Percentiles rank a stretch among this genome's conserved stretches.
Conservation (phyloP, 1,140 invertebrate species). For the Gryon sp. region DNA sequence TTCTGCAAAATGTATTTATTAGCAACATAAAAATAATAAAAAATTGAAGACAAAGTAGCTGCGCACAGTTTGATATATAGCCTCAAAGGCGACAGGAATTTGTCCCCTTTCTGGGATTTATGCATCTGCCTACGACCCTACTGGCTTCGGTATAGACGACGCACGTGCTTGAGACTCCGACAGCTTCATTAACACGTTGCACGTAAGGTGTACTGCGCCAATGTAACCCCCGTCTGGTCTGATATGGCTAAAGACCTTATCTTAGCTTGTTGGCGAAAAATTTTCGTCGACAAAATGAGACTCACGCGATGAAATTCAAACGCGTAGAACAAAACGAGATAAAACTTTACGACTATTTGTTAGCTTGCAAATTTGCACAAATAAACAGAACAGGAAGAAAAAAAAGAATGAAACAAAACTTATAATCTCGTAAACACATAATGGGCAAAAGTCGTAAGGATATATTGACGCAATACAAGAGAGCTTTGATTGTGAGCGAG, state of each 20-base stretch:
- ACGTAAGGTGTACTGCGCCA: slow-evolving; percentile 37
- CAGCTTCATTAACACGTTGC: slow-evolving; percentile 45
- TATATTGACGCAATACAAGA: slow-evolving; percentile 24
- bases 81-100: slow-evolving; percentile 15
- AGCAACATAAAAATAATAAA: too few species aligned
- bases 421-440: slow-evolving; percentile 47
- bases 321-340: slow-evolving; percentile 29
- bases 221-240: slow-evolving; percentile 30
- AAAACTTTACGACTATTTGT: slow-evolving; percentile 38
- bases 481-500: slow-evolving; percentile 35
- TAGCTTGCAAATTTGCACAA: slow-evolving; percentile 36
- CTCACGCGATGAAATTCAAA: slow-evolving; percentile 38
- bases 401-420: slow-evolving; percentile 28
- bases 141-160: slow-evolving; percentile 25
- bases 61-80: slow-evolving; percentile 9
- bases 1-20: too few species aligned
- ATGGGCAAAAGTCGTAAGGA: slow-evolving; percentile 41
- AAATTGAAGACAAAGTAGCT: slow-evolving; percentile 1
- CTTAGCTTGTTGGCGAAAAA: slow-evolving; percentile 27
- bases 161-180: slow-evolving; percentile 43
- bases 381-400: too few species aligned
- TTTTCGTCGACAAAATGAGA: slow-evolving; percentile 40
- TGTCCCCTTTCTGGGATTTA: slow-evolving; percentile 20
- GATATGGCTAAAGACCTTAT: slow-evolving; percentile 34
- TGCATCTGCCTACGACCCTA: slow-evolving; percentile 23